These are phyloP conservation scores for Dolichotis patagonum DNA, from an alignment of 2,113 vertebrate genomes.

Conservation along the genomic window DNA sequence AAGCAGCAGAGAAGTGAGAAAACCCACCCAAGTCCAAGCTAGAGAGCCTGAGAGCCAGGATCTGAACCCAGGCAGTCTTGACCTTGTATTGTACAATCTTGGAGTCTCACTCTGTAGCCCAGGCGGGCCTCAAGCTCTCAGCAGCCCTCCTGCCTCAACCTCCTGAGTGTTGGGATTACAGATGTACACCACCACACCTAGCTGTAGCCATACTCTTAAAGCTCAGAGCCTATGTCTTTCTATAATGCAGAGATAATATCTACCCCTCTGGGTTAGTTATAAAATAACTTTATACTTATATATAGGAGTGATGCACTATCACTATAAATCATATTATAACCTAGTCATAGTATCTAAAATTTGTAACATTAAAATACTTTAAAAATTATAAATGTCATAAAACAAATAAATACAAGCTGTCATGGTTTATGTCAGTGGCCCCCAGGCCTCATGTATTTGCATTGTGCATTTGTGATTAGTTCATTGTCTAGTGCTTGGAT, in stretches of 20 bases:
- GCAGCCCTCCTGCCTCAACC: background rate
- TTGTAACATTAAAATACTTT: background rate
- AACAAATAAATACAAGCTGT: background rate
- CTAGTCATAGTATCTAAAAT: background rate
- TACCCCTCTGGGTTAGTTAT: background rate
- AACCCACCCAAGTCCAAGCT: background rate
- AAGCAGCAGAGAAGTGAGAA: background rate
- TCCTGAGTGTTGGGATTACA: background rate
- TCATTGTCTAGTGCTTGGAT: too few species aligned
- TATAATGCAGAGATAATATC: background rate
- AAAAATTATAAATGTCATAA: background rate
- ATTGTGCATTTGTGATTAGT: too few species aligned
- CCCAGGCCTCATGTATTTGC: too few species aligned
- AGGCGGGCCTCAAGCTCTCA: background rate
- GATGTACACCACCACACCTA: background rate
- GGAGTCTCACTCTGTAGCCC: background rate
- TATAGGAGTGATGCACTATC: background rate
- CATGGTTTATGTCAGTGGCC: too few species aligned
- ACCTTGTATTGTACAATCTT: background rate
- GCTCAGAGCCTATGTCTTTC: background rate
- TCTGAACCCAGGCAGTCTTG: background rate
- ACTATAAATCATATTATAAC: background rate
- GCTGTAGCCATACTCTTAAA: background rate
- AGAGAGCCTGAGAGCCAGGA: background rate
- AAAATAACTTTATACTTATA: background rate